Conservation (phyloP, 2,797 vertebrate genomes). For the Zonotrichia albicollis region DNA sequence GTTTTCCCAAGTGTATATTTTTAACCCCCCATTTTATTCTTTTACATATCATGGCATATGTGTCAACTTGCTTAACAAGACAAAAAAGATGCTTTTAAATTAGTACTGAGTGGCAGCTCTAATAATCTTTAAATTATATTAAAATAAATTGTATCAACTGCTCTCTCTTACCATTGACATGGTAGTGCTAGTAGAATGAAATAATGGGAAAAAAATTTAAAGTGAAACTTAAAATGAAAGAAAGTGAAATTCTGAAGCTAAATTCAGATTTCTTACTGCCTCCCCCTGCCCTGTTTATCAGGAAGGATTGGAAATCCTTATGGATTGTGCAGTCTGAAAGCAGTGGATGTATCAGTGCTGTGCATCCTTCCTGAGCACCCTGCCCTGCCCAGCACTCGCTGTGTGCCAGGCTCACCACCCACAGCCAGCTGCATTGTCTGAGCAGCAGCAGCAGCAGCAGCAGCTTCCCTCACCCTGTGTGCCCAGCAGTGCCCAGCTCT, state of each 20-base stretch:
- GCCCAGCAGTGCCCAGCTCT: background rate
- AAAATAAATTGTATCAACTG: background rate
- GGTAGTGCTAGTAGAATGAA: background rate
- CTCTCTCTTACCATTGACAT: background rate
- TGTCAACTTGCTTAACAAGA: background rate
- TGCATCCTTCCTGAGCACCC: background rate
- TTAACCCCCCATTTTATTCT: conserved; percentile 11
- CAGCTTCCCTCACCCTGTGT: fast-evolving
- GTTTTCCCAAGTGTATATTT: background rate
- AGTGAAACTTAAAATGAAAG: background rate
- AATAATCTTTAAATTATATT: conserved; percentile 15
- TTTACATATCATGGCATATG: background rate
- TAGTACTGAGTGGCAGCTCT: background rate
- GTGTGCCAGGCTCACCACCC: background rate
- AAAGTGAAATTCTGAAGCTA: background rate
- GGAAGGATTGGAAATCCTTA: background rate
- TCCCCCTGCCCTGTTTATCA: background rate
- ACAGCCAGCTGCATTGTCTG: fast-evolving
- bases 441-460: background rate
- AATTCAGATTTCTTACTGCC: background rate
- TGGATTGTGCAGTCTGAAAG: background rate
- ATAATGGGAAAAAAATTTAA: background rate
- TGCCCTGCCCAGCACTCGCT: background rate
- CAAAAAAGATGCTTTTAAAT: background rate
- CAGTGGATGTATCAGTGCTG: background rate